Percentiles rank a stretch among this genome's conserved stretches.
Conservation (phyloP, 2,888 invertebrate genomes). For the Mylabris sibirica region DNA sequence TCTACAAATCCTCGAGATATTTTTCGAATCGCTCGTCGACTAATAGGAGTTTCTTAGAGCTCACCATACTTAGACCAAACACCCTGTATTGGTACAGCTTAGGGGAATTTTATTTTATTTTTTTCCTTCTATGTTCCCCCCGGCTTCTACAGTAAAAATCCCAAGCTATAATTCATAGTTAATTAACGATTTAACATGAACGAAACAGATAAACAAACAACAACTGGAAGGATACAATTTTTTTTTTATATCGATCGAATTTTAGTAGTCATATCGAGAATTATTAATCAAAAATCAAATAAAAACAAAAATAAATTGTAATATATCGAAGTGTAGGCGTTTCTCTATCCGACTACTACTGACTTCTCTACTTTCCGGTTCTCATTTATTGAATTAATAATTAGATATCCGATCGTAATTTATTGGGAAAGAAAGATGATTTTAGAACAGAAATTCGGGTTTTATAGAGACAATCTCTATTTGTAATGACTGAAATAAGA, state of each 20-base stretch:
- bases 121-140: background rate
- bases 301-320: background rate
- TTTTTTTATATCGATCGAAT: conserved; percentile 2
- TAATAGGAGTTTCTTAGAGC: too few species aligned
- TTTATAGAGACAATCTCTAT: background rate
- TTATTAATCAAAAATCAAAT: conserved; percentile 3
- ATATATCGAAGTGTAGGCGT: background rate
- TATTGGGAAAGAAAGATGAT: background rate
- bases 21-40: too few species aligned
- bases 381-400: background rate
- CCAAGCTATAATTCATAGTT: background rate
- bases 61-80: too few species aligned
- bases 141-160: background rate
- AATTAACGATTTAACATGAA: conserved; percentile 1
- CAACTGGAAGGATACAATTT: background rate
- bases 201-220: conserved; percentile 3
- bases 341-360: background rate
- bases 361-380: background rate
- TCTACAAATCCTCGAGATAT: too few species aligned
- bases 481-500: too few species aligned
- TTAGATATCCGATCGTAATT: background rate
- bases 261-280: conserved; percentile 3
- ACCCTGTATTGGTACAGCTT: conserved; percentile 16
- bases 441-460: background rate
- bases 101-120: background rate